phyloP scores from a whole-genome alignment of 2,797 vertebrate genomes.

The Lepus townsendii region DNA sequence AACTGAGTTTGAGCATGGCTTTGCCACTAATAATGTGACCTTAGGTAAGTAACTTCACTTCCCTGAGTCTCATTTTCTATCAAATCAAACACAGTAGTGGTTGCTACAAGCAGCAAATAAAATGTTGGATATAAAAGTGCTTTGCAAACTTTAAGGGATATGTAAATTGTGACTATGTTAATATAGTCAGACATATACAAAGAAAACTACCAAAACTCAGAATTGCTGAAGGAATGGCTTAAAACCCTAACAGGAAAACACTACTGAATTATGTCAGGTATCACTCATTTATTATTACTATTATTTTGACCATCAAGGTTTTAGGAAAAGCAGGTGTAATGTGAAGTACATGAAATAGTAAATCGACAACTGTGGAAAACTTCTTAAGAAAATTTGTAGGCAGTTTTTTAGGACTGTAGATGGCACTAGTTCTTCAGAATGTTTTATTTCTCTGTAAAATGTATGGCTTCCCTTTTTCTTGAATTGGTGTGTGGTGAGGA shows the following conservation, averaged over 20 bases:
- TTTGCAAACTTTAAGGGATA: slow-evolving; percentile 54
- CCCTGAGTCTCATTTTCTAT: slow-evolving; percentile 35
- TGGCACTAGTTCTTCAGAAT: slow-evolving; percentile 76
- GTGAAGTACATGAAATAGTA: slow-evolving; percentile 43
- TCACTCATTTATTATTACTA: background rate
- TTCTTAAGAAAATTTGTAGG: slow-evolving; percentile 32
- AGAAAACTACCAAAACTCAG: slow-evolving; percentile 54
- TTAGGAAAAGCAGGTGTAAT: slow-evolving; percentile 39
- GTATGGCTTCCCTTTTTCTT: slow-evolving; percentile 50
- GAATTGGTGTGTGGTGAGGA: background rate
- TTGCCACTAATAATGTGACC: background rate
- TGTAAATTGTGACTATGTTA: slow-evolving; percentile 14
- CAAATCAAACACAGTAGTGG: slow-evolving; percentile 25
- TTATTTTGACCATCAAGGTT: slow-evolving; percentile 49
- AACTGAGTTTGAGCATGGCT: slow-evolving; percentile 5
- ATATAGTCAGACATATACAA: slow-evolving; percentile 55
- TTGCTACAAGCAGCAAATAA: slow-evolving; percentile 58
- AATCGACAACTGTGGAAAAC: slow-evolving; percentile 9
- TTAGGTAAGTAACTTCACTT: slow-evolving; percentile 45
- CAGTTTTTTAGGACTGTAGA: slow-evolving; percentile 73
- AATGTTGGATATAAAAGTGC: slow-evolving; percentile 8
- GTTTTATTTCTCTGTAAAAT: slow-evolving; percentile 63
- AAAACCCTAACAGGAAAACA: slow-evolving; percentile 47
- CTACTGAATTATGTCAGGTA: slow-evolving; percentile 21
- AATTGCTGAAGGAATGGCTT: background rate